Evolutionary conservation across 37 sponge, comb jelly and placozoan genomes (phyloP), one percentile per base, ranked within the genome.

Genomic region (Beroe ovata): DNA sequence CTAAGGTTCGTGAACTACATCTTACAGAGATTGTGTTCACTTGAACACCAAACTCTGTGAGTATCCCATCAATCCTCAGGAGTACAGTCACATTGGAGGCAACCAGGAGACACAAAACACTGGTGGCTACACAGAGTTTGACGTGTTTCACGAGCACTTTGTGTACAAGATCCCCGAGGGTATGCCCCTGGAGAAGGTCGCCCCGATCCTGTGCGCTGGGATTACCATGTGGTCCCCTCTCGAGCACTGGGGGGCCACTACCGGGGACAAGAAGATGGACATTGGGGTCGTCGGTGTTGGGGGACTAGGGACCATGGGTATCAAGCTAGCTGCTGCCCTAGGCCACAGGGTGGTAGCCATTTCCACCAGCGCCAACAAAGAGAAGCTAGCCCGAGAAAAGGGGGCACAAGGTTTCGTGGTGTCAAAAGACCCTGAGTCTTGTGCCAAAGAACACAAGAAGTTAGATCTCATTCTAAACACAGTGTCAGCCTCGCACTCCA

Each of bases 81-180:
- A 34, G 8, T n/a, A 77, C 54, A n/a, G 84, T 4, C 84, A 77
- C 84, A 77, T 77, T 32, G 84, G 84, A 77, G 84, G 84, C 4
- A 77, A 77, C 84, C 84, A 8, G 28, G 84, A 77, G 23, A 36
- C 38, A 16, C 84, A 77, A 36, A 77, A 39, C 42, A 23, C 4
- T 2, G 84, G 84, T 32, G 84, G 84, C 28, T 77, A 77, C 54
- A 39, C 54, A n/a, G 22, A 42, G 3, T 77, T 42, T 77, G 54
- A 39, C 84, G 84, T 77, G 28, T 19, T 77, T 26, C 84, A 77
- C 84, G 84, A 77, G 47, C 41, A 23, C n/a, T 77, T 42, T 26
- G 28, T 77, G 11, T 3, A 8, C 28, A 39, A 39, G 28, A 39
- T 77, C 26, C 84, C 84, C 18, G 84, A 39, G 54, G 84, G 54